Conservation (phyloP, 2,113 vertebrate genomes). For the Odontesthes bonariensis region DNA sequence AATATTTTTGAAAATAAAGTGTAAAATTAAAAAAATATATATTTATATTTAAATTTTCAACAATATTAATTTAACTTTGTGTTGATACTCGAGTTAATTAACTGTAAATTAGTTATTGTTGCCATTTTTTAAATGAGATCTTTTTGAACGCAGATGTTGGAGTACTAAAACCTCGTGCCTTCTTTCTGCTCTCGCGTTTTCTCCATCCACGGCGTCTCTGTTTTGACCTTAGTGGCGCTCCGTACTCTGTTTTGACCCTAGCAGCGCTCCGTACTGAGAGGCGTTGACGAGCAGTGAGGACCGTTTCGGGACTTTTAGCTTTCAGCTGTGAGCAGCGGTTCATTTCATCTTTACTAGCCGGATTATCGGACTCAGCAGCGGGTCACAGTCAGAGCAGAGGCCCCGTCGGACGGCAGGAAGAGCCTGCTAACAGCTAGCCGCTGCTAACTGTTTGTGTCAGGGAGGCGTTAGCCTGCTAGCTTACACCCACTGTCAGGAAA, state of each 20-base stretch:
- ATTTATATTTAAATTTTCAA: no score
- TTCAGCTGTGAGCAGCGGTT: conserved; percentile 8
- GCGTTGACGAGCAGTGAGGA: conserved; percentile 41
- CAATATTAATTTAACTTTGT: no score
- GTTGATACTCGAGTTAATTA: no score
- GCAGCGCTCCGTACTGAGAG: conserved; percentile 59
- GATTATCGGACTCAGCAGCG: no score
- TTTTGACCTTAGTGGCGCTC: conserved; percentile 25
- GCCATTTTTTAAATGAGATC: no score
- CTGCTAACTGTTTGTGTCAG: neutral
- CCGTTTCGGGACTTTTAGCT: conserved; percentile 43
- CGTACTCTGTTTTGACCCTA: conserved; percentile 50
- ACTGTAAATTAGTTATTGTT: no score
- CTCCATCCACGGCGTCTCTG: no score
- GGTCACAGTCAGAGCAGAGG: neutral
- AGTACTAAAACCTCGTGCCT: neutral
- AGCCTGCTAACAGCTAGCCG: neutral
- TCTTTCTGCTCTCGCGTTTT: neutral
- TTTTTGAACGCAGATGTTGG: neutral
- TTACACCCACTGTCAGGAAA: neutral
- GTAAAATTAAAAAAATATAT: no score
- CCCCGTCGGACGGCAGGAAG: neutral
- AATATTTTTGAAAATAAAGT: no score
- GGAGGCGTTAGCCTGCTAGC: conserved; percentile 22
- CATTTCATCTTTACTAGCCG: accelerated